A percentile compares a stretch with the other conserved stretches of the same genome.
These are phyloP conservation scores for Lasiurus borealis DNA, from an alignment of 2,113 vertebrate species.

Conservation along the genomic window DNA sequence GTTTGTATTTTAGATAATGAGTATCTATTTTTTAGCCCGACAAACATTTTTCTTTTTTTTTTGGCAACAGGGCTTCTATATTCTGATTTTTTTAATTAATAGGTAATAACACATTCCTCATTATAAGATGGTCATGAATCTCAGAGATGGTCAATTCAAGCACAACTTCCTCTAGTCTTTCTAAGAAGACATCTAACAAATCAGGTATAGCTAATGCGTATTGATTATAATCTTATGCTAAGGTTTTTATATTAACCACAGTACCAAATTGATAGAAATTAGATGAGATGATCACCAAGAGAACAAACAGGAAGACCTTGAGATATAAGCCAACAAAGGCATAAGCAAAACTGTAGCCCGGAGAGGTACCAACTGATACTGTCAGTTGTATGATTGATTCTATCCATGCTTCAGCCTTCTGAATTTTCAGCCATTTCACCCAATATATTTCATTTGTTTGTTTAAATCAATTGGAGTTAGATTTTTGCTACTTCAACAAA, in stretches of 20 bases:
- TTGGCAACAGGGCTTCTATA: rapidly evolving
- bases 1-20: not conserved
- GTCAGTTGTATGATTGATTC: rapidly evolving
- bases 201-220: not conserved
- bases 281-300: too few species aligned
- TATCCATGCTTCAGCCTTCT: not conserved
- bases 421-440: not conserved
- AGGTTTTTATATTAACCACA: not conserved
- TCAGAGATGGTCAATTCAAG: not conserved
- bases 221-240: not conserved
- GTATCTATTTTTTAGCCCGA: not conserved
- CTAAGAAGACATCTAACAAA: not conserved
- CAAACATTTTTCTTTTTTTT: not conserved
- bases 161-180: not conserved
- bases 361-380: not conserved
- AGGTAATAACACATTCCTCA: not conserved
- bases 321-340: not conserved
- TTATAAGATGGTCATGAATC: rapidly evolving
- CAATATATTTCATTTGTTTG: not conserved
- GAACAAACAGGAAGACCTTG: not conserved
- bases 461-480: not conserved
- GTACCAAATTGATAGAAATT: not conserved
- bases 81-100: not conserved
- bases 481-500: not conserved
- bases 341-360: rapidly evolving